Evolutionary conservation across 64 coral and sea anemone species (phyloP), one percentile per base, ranked within the genome.

Genomic region (Dendronephthya gigantea): DNA sequence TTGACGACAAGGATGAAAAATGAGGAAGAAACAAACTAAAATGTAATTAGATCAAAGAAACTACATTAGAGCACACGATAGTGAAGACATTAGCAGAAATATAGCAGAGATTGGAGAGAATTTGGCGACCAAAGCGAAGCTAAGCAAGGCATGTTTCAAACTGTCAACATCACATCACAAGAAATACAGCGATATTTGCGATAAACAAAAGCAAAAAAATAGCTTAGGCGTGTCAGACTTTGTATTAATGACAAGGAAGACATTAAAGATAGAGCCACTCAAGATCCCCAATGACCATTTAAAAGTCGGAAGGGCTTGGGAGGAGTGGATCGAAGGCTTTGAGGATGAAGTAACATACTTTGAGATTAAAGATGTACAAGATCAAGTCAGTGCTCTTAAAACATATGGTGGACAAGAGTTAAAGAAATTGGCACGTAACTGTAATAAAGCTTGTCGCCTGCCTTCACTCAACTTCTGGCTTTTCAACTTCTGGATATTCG

Each of bases 251-350:
- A 72, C 58, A 70, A 35, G 59, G 58, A 87, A 87, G 15, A 70
- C 59, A 66, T 65, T 72, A 35, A 87, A 87, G 66, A 87, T 34
- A 87, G 65, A 87, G 35, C 36, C 85, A 47, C 74, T 87, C 58
- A 87, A 87, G 17, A 85, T 85, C 84, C 50, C 35, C 17, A 51
- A 85, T 31, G 51, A 85, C 51, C 84, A 85, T 48, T 32, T 62
- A 58, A 31, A 85, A 48, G 51, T 85, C 35, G 49, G 84, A 51
- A 32, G 84, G 32, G 49, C 51, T 31, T 85, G 84, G 84, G 43
- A 85, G 65, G 84, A 85, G 65, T 85, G 84, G 84, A 85, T 59
- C 65, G 30, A 85, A 85, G 84, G 65, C 65, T 85, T 85, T 85
- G 84, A 85, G 65, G 84, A 62, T 28, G 49, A 85, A 85, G 65